Conservation (phyloP, 2,113 vertebrate genomes). For the Sander vitreus region DNA sequence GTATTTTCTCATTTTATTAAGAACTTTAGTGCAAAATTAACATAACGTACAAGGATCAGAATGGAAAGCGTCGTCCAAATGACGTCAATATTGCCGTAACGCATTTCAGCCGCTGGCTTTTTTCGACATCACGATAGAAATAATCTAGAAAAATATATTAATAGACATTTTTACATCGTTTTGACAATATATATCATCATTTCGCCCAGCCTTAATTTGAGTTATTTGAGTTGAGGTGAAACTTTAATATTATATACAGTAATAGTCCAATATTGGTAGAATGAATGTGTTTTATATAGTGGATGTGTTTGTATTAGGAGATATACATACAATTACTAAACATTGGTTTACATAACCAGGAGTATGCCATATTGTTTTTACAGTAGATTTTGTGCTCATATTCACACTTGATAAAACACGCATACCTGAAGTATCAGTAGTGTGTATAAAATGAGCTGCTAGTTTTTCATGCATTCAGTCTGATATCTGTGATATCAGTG, state of each 20-base stretch:
- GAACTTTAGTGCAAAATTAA: no score
- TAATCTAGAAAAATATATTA: no score
- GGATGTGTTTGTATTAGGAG: background rate
- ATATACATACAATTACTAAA: background rate
- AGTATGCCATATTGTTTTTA: conserved; percentile 1
- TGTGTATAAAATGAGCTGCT: conserved; percentile 28
- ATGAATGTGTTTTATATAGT: background rate
- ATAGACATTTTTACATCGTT: no score
- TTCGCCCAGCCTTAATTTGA: no score
- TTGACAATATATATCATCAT: no score
- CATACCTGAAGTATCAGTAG: conserved; percentile 19
- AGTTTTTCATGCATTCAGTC: conserved; percentile 39
- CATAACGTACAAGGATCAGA: no score
- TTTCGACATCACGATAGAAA: no score
- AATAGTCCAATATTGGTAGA: background rate
- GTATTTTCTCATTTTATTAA: no score
- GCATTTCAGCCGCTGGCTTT: no score
- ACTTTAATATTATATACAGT: background rate
- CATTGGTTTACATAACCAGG: conserved; percentile 5
- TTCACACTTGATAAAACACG: conserved; percentile 9
- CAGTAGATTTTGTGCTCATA: conserved; percentile 10
- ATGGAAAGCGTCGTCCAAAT: no score
- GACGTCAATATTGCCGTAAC: no score
- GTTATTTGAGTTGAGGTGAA: no score
- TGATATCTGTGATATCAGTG: conserved; percentile 44